Evolutionary conservation across 2,113 vertebrate genomes (phyloP), one percentile per base, ranked within the genome.

Genomic region (Hippocampus mohnikei): DNA sequence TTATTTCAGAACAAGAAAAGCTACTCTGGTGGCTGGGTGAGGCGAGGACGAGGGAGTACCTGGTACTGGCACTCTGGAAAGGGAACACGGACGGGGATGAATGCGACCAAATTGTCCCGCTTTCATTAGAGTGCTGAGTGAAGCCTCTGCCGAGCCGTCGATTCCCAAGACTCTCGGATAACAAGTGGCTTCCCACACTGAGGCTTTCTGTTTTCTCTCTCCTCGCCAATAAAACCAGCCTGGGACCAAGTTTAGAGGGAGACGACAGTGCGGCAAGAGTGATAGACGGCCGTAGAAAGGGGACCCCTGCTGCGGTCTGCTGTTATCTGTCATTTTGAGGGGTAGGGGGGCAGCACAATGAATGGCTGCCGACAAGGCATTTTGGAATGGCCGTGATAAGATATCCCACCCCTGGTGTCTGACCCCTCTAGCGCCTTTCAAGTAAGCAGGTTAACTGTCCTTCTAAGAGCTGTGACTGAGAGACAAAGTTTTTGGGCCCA

Each of bases 141-240:
- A 93, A 92, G 91, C 85, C 92, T 87, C 88, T 79, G 88, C 91
- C 69, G 78, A 85, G 87, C 81, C 80, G 87, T 89, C 77, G 89
- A 93, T 93, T 93, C 92, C 92, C 92, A 93, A 93, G 92, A 92
- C 92, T 93, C 92, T 93, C 92, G 89, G 92, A 92, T 93, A 93
- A 93, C 92, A 92, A 91, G 89, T 87, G 86, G 85, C 90, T 93
- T 93, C 92, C 87, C 92, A 93, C 92, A 93, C 91, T 93, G 90
- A 86, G 90, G 84, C 91, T 92, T 91, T 91, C 92, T 93, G 90
- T 92, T 92, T 91, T 92, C 90, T 90, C 90, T 92, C 92, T 90
- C 89, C 91, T 90, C 80, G 72, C 87, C 90, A 91, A 91, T 91
- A 92, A 91, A 93, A 90, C 88, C 84, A 78, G 81, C 79, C 81